These are phyloP conservation scores for Drosophila algonquin DNA, from an alignment of 2,888 invertebrate species.

Conservation along the genomic window DNA sequence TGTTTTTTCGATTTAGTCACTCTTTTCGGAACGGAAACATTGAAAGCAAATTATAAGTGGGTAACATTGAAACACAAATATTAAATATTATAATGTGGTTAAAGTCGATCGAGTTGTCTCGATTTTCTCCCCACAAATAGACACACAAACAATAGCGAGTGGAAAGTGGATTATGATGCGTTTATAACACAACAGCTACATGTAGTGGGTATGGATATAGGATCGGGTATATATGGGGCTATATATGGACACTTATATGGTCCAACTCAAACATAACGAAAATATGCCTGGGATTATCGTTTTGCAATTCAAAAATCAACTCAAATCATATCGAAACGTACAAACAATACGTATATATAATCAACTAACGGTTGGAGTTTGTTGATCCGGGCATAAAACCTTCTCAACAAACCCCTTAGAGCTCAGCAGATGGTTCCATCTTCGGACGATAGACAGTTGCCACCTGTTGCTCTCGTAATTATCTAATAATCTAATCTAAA, in stretches of 20 bases:
- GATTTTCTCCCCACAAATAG: constrained; percentile 46
- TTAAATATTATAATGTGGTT: constrained; percentile 25
- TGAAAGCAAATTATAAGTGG: constrained; percentile 64
- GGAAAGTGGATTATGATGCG: constrained; percentile 59
- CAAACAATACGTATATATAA: constrained; percentile 10
- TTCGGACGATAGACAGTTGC: constrained; percentile 5
- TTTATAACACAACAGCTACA: constrained; percentile 31
- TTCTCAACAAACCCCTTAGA: not conserved
- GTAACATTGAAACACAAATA: constrained; percentile 60
- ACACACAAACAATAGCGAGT: constrained; percentile 76
- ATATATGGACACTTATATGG: constrained; percentile 3
- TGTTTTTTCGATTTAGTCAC: constrained; percentile 38
- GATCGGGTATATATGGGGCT: constrained; percentile 6
- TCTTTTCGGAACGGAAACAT: constrained; percentile 60
- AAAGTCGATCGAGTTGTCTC: constrained; percentile 30
- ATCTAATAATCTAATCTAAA: constrained; percentile 20
- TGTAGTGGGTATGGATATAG: constrained; percentile 22
- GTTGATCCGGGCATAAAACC: not conserved
- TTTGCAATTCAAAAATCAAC: constrained; percentile 34
- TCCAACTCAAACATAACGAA: constrained; percentile 21
- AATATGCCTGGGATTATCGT: constrained; percentile 18
- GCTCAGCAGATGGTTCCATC: not conserved
- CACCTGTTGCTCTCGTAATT: not conserved
- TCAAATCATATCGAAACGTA: constrained; percentile 25
- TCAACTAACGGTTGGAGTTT: constrained; percentile 4